Base-by-base conservation (phyloP, 2,113 vertebrate genomes). In the Sigmodon hispidus region DNA sequence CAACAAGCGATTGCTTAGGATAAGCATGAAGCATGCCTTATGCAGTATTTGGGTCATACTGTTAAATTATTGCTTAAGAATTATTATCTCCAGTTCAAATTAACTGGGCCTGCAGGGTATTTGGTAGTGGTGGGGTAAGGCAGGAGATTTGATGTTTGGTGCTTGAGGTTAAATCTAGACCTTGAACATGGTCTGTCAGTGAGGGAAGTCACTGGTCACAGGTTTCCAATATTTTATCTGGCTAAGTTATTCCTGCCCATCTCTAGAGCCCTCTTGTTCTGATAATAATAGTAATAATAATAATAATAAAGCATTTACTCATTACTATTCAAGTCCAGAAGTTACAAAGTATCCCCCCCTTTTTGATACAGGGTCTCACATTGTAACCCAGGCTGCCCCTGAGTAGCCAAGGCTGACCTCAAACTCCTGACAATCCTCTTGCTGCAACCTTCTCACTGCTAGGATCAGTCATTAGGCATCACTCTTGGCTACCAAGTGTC, bases 1-100 rank as follows among this genome's bases (percentile, higher is more conserved):
- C 15, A 85, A 34, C 12, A 88, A 80, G 79, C 1, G 31, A 12
- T 84, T 36, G 83, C 52, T 91, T 70, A 48, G 36, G 65, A 7
- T 26, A 67, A 79, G 24, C 34, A 45, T 1, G 29, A 31, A 65
- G 5, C 29, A 77, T 67, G 52, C 50, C 57, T 61, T 26, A 52
- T 80, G 77, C 2, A 80, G 87, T 88, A 72, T 91, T 59, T 72
- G 59, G n/a, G 36, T 70, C 12, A 50, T 9, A 67, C 31, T 8
- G 8, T 24, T 26, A 72, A 84, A 70, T 34, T 9, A 26, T 61
- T 87, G 19, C 55, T 85, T 84, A 80, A 81, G 79, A 40, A 59
- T 59, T 61, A 40, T 72, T 43, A 45, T 31, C 17, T 95, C 77
- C 92, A 95, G 85, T 73, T 89, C 52, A 93, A 69, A 40, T 85